A percentile compares a stretch with the other conserved stretches of the same genome.
These are phyloP conservation scores for Eurosta solidaginis DNA, from an alignment of 1,140 invertebrate species.

Conservation along the genomic window DNA sequence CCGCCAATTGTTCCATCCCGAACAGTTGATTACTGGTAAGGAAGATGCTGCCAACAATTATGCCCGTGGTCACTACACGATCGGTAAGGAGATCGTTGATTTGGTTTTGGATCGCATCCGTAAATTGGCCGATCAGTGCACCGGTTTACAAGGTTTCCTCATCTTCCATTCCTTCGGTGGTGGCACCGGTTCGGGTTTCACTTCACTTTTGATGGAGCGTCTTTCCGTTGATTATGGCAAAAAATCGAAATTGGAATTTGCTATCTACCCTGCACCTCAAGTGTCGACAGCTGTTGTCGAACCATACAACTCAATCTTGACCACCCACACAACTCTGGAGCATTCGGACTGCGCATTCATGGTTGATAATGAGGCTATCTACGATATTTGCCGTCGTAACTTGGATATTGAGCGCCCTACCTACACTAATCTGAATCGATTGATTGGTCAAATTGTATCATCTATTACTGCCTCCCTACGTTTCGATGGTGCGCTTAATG, in stretches of 20 bases:
- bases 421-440: slow-evolving; percentile 78
- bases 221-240: slow-evolving; percentile 81
- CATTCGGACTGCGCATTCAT: slow-evolving; percentile 84
- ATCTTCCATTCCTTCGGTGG: slow-evolving; percentile 87
- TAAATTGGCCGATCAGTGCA: slow-evolving; percentile 78
- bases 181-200: slow-evolving; percentile 84
- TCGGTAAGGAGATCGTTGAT: slow-evolving; percentile 85
- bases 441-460: slow-evolving; percentile 83
- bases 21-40: slow-evolving; percentile 74
- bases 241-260: slow-evolving; percentile 82
- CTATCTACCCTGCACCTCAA: slow-evolving; percentile 85
- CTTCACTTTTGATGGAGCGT: slow-evolving; percentile 80
- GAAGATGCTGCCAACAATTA: slow-evolving; percentile 87
- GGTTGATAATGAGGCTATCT: slow-evolving; percentile 90
- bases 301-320: slow-evolving; percentile 82
- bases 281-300: slow-evolving; percentile 84
- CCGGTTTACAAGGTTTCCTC: slow-evolving; percentile 80
- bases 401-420: slow-evolving; percentile 84
- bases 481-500: slow-evolving; percentile 87
- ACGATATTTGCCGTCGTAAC: slow-evolving; percentile 86
- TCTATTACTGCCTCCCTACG: slow-evolving; percentile 84
- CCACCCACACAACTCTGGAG: slow-evolving; percentile 79
- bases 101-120: slow-evolving; percentile 76
- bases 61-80: slow-evolving; percentile 84
- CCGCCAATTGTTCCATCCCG: slow-evolving; percentile 74